A percentile compares a stretch with the other conserved stretches of the same genome.
These are phyloP conservation scores for Passer domesticus DNA, from an alignment of 2,113 vertebrate species.

Conservation along the genomic window DNA sequence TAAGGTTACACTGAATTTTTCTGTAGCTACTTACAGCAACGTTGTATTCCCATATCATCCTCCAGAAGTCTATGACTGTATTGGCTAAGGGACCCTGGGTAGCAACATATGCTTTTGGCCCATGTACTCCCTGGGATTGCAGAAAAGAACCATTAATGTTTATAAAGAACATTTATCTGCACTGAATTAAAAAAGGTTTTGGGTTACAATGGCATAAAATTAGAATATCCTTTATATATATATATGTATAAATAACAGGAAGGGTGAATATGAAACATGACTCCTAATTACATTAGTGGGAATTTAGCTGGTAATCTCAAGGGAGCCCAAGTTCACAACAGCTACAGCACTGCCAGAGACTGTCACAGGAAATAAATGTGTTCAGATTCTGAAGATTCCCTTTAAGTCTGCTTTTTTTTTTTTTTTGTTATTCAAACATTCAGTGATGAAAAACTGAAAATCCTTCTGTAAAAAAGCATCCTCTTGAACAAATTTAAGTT, in stretches of 20 bases:
- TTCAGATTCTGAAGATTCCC: not conserved
- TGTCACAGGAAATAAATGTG: not conserved
- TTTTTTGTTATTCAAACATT: not conserved
- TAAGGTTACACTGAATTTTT: not conserved
- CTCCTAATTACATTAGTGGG: not conserved
- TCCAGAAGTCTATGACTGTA: slow-evolving; percentile 97
- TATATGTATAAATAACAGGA: not conserved
- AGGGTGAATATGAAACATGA: not conserved
- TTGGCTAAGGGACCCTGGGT: slow-evolving; percentile 96
- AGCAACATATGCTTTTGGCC: slow-evolving; percentile 93
- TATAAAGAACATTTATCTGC: not conserved
- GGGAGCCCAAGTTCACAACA: not conserved
- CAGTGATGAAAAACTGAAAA: not conserved
- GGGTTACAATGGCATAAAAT: not conserved
- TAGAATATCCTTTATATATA: not conserved
- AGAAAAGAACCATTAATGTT: slow-evolving; percentile 15
- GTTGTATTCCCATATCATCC: slow-evolving; percentile 98
- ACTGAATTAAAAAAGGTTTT: not conserved
- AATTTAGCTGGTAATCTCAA: not conserved
- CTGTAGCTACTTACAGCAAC: slow-evolving; percentile 83
- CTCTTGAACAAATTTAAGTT: not conserved
- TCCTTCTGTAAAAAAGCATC: not conserved
- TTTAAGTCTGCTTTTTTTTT: not conserved
- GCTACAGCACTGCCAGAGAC: not conserved
- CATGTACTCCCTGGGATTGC: slow-evolving; percentile 86